Base-by-base conservation (phyloP, 1,140 invertebrate genomes). In the Helicoverpa zea region DNA sequence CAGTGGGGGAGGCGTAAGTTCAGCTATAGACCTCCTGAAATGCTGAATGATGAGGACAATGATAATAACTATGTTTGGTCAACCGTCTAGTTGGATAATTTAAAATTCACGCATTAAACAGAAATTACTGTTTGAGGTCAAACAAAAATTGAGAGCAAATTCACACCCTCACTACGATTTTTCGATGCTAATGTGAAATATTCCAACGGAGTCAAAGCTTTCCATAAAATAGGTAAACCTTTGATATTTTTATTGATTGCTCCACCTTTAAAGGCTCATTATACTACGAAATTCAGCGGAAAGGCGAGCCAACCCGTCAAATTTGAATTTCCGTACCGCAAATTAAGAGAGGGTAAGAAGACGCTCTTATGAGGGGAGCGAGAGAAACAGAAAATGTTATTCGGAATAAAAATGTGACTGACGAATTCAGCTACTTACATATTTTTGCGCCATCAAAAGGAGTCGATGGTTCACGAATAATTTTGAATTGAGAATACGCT, bases 401-500 rank as follows among this genome's bases (percentile, higher is more conserved):
- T 88, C 86, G 61, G 81, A 88, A 91, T 89, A 89, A 89, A 92
- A 93, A 91, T 91, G 88, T 89, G 87, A 93, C 90, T 88, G 88
- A 86, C 81, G 84, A 90, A 90, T 91, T 90, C 81, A 84, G 92
- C 91, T 91, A 94, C 91, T 94, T 94, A 94, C 93, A 94, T 94
- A 93, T 94, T 94, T 84, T 94, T 89, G 88, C 89, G 86, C 86
- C 88, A 87, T 94, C 92, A 93, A 94, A 94, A 94, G 92, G 88
- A 94, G 86, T 93, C 89, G 87, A 82, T 89, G 82, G 88, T 74
- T 88, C 82, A 70, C 35, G 90, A 94, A 94, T 94, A 91, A 94
- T 94, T 94, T 93, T 90, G 88, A 93, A 94, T 94, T 87, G 90
- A 92, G 85, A 94, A 94, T 94, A 94, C 93, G 93, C 92, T 94